phyloP scores from a whole-genome alignment of 2,113 vertebrate genomes.

The Tyto alba region DNA sequence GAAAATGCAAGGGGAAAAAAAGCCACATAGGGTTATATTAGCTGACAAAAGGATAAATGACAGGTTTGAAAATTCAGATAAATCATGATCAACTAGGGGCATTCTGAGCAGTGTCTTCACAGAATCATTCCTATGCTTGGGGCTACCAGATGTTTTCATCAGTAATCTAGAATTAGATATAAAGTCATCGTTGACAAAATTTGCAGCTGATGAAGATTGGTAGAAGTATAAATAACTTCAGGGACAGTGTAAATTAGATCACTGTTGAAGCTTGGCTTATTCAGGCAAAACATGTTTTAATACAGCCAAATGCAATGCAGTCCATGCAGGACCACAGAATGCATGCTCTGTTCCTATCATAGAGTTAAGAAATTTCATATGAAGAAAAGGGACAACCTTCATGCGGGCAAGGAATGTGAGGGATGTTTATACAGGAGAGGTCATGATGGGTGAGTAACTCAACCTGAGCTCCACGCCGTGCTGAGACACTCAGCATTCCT shows the following conservation, averaged over 20 bases:
- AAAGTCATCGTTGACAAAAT: not conserved
- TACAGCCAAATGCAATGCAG: not conserved
- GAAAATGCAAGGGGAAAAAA: not conserved
- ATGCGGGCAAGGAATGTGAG: not conserved
- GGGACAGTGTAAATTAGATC: not conserved
- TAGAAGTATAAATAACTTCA: conserved; percentile 12
- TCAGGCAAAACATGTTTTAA: not conserved
- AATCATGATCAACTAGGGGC: not conserved
- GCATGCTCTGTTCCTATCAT: not conserved
- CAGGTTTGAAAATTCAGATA: not conserved
- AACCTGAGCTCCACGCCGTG: not conserved
- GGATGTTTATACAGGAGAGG: not conserved
- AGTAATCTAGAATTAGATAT: not conserved
- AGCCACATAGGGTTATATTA: not conserved
- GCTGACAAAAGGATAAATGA: not conserved
- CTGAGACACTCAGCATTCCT: not conserved
- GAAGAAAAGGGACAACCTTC: not conserved
- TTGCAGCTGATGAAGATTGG: not conserved
- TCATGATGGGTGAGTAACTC: not conserved
- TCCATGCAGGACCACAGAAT: not conserved
- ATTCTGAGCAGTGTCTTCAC: not conserved
- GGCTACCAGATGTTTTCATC: not conserved
- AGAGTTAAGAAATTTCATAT: not conserved
- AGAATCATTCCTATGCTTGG: not conserved
- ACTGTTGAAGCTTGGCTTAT: not conserved